These are phyloP conservation scores for Sandelia bainsii DNA, from an alignment of 2,797 vertebrate species.

Conservation along the genomic window DNA sequence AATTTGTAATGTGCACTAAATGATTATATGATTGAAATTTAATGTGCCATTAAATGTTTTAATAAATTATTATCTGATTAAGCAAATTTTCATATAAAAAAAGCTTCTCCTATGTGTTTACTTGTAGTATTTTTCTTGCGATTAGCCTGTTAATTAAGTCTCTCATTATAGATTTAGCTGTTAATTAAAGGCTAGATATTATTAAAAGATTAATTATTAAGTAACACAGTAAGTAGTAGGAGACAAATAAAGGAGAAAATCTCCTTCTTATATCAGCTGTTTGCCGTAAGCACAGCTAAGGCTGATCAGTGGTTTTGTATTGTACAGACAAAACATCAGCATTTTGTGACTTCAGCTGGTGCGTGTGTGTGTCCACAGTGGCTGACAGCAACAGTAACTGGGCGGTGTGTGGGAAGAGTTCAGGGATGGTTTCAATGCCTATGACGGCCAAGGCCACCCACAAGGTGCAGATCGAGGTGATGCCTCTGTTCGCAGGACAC, in stretches of 20 bases:
- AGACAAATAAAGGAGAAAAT: no score
- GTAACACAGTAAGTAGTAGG: no score
- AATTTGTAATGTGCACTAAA: neutral
- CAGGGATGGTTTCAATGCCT: conserved; percentile 94
- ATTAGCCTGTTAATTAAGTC: no score
- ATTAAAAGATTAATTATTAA: no score
- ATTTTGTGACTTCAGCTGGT: conserved; percentile 1
- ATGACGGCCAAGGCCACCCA: conserved; percentile 88
- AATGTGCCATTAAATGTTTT: no score
- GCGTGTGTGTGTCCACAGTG: conserved; percentile 80
- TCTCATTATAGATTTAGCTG: no score
- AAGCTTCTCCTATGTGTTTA: no score
- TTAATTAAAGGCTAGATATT: no score
- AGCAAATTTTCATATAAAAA: neutral
- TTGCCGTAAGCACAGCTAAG: no score
- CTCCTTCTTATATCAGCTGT: no score
- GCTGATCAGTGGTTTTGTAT: no score
- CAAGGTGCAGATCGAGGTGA: conserved; percentile 95
- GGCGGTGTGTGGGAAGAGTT: conserved; percentile 98
- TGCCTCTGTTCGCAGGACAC: conserved; percentile 95
- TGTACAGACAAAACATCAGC: neutral
- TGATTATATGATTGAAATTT: neutral
- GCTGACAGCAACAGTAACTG: conserved; percentile 98
- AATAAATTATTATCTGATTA: neutral
- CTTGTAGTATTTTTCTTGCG: no score